Conservation (phyloP, 1,140 invertebrate species). For the Ceratoteleas bidentatus region DNA sequence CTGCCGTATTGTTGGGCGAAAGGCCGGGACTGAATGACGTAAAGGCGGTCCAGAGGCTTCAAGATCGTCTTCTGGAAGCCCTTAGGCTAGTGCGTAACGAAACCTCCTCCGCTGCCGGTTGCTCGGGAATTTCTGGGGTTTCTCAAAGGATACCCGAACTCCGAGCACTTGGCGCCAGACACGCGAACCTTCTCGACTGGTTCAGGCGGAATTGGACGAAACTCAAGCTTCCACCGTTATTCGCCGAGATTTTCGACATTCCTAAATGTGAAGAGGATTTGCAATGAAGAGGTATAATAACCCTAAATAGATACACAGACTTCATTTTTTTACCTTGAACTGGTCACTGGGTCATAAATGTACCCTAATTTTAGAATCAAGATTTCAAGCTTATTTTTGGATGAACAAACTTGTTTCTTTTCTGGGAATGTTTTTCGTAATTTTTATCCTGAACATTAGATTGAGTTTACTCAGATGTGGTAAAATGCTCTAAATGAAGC, state of each 20-base stretch:
- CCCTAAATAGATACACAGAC: not conserved
- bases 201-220: constrained; percentile 93
- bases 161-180: constrained; percentile 90
- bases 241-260: constrained; percentile 99
- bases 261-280: constrained; percentile 92
- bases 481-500: no score
- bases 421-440: no score
- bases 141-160: constrained; percentile 88
- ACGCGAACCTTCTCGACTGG: constrained; percentile 94
- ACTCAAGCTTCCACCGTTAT: constrained; percentile 93
- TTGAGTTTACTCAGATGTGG: no score
- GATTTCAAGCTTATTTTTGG: no score
- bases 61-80: constrained; percentile 93
- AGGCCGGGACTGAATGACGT: constrained; percentile 90
- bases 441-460: no score
- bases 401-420: no score
- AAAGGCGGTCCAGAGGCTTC: constrained; percentile 91
- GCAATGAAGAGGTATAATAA: constrained; percentile 79
- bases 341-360: no score
- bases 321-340: no score
- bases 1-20: constrained; percentile 91
- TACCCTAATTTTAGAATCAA: no score
- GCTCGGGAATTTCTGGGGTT: constrained; percentile 72
- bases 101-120: constrained; percentile 73
- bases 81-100: constrained; percentile 82